Evolutionary conservation across 2,797 vertebrate species (phyloP), one percentile per base, ranked within the genome.

Genomic region (Aeoliscus strigatus): DNA sequence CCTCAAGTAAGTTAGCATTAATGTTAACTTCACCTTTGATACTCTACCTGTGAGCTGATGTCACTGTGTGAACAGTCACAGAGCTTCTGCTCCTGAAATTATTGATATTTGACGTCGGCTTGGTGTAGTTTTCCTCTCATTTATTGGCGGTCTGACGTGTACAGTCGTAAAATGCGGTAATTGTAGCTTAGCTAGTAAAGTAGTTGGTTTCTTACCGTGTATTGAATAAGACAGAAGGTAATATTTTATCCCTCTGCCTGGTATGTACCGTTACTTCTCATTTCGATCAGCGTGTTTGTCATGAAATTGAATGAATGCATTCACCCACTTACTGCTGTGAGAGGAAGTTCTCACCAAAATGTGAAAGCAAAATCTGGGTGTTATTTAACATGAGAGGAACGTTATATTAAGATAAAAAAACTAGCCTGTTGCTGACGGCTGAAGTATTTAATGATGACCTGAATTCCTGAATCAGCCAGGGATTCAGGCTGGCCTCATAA

Each of bases 381-480:
- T 31, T 28, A 26, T 1, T 6, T 21, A 23, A 13, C 1, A 1
- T 30, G 9, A 2, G 7, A 13, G 28, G 27, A 5, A 14, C n/a
- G 5, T 6, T 12, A 28, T 5, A 13, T 25, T 10, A 6, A 23
- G 14, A 7, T 21, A 12, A 0, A 25, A n/a, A 31, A 27, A 57
- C 3, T 38, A 43, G 70, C 73, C 47, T 68, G 71, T 68, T 52
- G 60, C 45, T 32, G 28, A 14, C 23, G 12, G 45, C 55, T 43
- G 15, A 27, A 1, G 71, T 85, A 56, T 71, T 87, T 84, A 84
- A 81, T 11, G 38, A 8, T 56, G 72, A 56, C 53, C 75, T 47
- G 18, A 36, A 53, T 77, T 72, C 58, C 75, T 78, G 65, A 58
- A 66, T 28, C 49, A 34, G 12, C 42, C 15, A 17, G 70, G 51